Evolutionary conservation across 2,113 vertebrate genomes (phyloP), one percentile per base, ranked within the genome.

Genomic region (Coreoperca whiteheadi): DNA sequence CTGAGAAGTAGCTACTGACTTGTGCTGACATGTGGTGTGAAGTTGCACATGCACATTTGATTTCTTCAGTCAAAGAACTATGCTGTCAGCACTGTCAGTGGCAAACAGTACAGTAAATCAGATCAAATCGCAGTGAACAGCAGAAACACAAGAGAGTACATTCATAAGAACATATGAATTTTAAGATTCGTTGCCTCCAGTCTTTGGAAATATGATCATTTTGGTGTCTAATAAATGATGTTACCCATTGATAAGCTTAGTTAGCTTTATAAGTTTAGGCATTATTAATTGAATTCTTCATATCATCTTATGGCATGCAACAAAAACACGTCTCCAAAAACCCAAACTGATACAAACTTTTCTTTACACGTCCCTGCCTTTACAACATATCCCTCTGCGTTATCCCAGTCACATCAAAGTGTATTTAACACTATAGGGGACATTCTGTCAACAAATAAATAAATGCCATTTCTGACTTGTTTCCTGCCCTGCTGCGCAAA

Each of bases 11-110:
- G 59, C 69, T n/a, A 57, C 57, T 50, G 88, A 73, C 75, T 81
- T 74, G 25, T 41, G 16, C 56, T 51, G 79, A 84, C 83, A 75
- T 65, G 82, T 74, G 77, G 83, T 66, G 84, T 78, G 83, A 85
- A 73, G 73, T 79, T 68, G 80, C 51, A 79, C 78, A 12, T n/a
- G n/a, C n/a, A n/a, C n/a, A 75, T 83, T 79, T 76, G 48, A 81
- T 78, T 68, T 54, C 28, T 41, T 70, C 51, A 37, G 77, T 76
- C 82, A 18, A 65, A 43, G 50, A 68, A 23, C 68, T 2, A 39
- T 70, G 50, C 18, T 25, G 46, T 53, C 15, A n/a, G 50, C 18
- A 4, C 28, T 37, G 51, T 41, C 54, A n/a, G 39, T 20, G 7
- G 16, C 21, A 12, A 6, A 54, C 68, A 21, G 23, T 1, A 25